A percentile compares a stretch with the other conserved stretches of the same genome.
Evolutionary conservation across 2,797 vertebrate genomes (phyloP).

Genomic region (Mormyrus proboscirostris): DNA sequence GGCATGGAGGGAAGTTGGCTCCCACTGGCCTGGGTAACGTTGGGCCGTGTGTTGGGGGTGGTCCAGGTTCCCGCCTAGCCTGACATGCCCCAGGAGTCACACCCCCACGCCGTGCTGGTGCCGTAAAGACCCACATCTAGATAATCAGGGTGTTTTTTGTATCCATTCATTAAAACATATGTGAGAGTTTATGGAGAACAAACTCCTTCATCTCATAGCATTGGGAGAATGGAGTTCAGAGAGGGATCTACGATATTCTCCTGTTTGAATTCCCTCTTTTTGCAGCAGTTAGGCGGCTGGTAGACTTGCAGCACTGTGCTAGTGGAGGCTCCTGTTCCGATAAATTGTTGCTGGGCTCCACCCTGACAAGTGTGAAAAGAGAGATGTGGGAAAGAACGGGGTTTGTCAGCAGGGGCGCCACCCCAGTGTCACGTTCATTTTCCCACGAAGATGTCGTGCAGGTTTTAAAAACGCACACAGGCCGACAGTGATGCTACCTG

Average conservation of each 20-base stretch:
- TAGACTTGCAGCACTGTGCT: neutral
- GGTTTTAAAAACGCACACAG: neutral
- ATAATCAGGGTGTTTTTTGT: neutral
- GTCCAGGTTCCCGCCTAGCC: neutral
- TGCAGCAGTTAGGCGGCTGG: neutral
- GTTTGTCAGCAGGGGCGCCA: neutral
- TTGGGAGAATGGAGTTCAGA: neutral
- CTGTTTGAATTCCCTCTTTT: neutral
- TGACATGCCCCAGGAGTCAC: neutral
- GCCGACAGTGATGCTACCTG: neutral
- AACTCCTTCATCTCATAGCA: neutral
- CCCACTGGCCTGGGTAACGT: neutral
- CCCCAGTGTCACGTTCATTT: neutral
- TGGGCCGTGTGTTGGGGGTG: neutral
- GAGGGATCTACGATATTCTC: neutral
- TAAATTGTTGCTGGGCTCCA: neutral
- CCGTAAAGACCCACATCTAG: neutral
- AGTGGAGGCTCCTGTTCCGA: neutral
- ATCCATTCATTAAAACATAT: neutral
- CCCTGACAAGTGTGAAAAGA: neutral
- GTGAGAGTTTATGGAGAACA: neutral
- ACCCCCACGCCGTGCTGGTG: neutral
- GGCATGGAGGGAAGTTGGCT: neutral
- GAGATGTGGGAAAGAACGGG: neutral
- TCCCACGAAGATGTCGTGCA: neutral